Conservation (phyloP, 2,888 invertebrate genomes). For the Apocheima hispidaria region DNA sequence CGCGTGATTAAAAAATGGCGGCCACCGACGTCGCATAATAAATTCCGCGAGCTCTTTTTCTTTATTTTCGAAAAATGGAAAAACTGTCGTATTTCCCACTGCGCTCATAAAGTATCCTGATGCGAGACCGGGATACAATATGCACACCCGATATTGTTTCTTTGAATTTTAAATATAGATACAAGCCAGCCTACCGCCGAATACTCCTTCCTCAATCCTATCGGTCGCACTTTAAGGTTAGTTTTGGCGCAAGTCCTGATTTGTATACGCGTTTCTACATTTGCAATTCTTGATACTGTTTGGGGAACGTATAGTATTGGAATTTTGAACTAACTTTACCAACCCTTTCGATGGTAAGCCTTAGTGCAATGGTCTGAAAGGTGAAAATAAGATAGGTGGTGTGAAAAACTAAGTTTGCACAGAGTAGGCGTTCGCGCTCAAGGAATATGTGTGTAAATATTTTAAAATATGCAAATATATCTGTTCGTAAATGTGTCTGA, state of each 20-base stretch:
- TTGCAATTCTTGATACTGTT: conserved; percentile 58
- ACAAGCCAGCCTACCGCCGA: conserved; percentile 45
- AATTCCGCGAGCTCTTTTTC: conserved; percentile 62
- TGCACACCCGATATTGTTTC: conserved; percentile 82
- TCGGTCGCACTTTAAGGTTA: conserved; percentile 48
- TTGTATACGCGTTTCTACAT: conserved; percentile 42
- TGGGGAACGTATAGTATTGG: conserved; percentile 62
- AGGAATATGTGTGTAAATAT: conserved; percentile 60
- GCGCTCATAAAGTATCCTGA: conserved; percentile 77
- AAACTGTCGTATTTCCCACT: conserved; percentile 77
- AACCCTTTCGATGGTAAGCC: conserved; percentile 33
- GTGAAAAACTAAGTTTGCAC: conserved; percentile 39
- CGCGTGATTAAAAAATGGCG: conserved; percentile 67
- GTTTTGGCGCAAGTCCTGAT: conserved; percentile 51
- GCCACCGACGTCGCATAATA: conserved; percentile 60
- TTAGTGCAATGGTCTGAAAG: conserved; percentile 38
- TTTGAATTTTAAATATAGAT: conserved; percentile 79
- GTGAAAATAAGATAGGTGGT: conserved; percentile 29
- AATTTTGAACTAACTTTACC: conserved; percentile 54
- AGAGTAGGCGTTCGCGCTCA: conserved; percentile 48
- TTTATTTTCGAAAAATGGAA: conserved; percentile 63
- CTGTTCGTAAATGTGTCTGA: conserved; percentile 57
- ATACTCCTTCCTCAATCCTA: conserved; percentile 52
- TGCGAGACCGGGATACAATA: conserved; percentile 70
- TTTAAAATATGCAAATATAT: conserved; percentile 64